phyloP scores from a whole-genome alignment of 2,113 vertebrate species.

The Falco punctatus region DNA sequence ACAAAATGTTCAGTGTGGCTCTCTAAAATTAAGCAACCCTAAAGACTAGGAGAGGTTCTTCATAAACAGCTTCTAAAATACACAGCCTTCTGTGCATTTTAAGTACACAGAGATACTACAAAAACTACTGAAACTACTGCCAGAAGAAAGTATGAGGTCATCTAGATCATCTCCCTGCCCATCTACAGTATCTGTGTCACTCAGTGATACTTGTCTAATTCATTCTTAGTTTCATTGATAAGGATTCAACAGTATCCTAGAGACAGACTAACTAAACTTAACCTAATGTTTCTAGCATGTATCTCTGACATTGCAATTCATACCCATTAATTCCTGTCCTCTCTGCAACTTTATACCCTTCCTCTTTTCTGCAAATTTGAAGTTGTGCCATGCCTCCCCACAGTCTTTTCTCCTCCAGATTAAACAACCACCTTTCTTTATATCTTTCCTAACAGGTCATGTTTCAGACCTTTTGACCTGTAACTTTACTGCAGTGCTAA shows the following conservation, averaged over 20 bases:
- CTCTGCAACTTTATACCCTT: neutral
- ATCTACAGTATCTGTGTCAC: neutral
- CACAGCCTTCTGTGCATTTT: neutral
- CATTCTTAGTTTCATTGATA: neutral
- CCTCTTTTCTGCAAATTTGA: neutral
- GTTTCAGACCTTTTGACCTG: conserved; percentile 32
- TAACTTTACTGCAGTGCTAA: neutral
- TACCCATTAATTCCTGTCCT: neutral
- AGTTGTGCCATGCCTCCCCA: neutral
- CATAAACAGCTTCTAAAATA: neutral
- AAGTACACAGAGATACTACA: neutral
- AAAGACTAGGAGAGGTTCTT: neutral
- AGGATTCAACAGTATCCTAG: neutral
- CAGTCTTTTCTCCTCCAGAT: neutral
- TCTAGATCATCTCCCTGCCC: neutral
- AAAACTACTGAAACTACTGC: neutral
- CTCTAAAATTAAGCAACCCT: neutral
- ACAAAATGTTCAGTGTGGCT: neutral
- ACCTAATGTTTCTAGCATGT: neutral
- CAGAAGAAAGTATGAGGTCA: neutral
- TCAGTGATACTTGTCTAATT: neutral
- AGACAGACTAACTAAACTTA: neutral
- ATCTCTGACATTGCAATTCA: neutral
- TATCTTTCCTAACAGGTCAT: neutral
- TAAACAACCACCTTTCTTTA: neutral